phyloP scores from a whole-genome alignment of 2,797 vertebrate genomes.

The Acanthurus tractus region DNA sequence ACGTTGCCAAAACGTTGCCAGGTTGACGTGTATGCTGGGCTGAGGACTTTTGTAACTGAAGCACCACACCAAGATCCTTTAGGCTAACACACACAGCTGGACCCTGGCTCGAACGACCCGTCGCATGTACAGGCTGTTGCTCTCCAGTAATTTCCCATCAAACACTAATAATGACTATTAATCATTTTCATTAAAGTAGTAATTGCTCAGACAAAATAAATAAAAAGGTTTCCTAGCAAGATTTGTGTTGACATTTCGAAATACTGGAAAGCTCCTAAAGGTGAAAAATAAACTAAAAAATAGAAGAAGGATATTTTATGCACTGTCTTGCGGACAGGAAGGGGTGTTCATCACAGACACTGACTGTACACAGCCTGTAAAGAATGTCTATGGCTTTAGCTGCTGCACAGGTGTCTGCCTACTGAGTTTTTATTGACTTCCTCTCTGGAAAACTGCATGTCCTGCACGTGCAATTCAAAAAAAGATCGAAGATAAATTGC shows the following conservation, averaged over 20 bases:
- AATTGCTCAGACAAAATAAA: neutral
- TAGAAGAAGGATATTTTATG: slow-evolving; percentile 8
- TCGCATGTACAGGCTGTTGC: neutral
- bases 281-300: slow-evolving; percentile 28
- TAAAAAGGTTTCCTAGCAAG: neutral
- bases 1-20: slow-evolving; percentile 58
- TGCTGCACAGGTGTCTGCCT: slow-evolving; percentile 3
- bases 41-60: slow-evolving; percentile 14
- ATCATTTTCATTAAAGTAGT: neutral
- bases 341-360: neutral
- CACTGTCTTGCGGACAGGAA: slow-evolving; percentile 12
- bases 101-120: neutral
- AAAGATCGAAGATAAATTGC: neutral
- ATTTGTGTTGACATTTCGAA: slow-evolving; percentile 7
- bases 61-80: slow-evolving; percentile 2
- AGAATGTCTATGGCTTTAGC: neutral
- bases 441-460: neutral
- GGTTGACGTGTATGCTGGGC: slow-evolving; percentile 24
- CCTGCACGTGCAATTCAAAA: neutral
- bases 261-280: slow-evolving; percentile 10
- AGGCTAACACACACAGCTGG: neutral
- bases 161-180: neutral
- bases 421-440: slow-evolving; percentile 1
- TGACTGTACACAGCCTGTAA: neutral
- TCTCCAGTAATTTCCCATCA: neutral